Base-by-base conservation (phyloP, 1,140 invertebrate genomes). In the Acromyrmex heyeri region DNA sequence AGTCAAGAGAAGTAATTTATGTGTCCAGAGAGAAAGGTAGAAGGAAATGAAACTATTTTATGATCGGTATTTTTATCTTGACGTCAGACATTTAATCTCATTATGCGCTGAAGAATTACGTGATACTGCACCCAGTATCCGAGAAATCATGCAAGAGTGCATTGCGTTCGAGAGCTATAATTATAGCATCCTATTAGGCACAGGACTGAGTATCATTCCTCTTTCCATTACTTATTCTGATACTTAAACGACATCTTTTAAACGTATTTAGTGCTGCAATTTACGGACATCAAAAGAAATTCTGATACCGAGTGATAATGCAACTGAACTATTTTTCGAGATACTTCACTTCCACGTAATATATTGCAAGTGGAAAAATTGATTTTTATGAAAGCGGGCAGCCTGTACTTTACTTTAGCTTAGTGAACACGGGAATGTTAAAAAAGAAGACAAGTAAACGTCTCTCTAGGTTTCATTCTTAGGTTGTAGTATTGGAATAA, bases 391-490 rank as follows among this genome's bases (percentile, higher is more conserved):
- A 81, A 24, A 57, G 48, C 77, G 21, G 30, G 3, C n/a, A 48
- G 57, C 57, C 21, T 72, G 27, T 83, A 83, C 27, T 83, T 73
- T 5, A 83, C 48, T 73, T 82, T 75, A 62, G 38, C 34, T 62
- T 24, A 50, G 48, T 10, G 57, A 61, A 38, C 21, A 57, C 18
- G 7, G 6, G 21, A n/a, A 44, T 12, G 16, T 69, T 18, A 38
- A 53, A 59, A 53, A 38, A 44, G 30, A 44, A 27, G 27, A 18
- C 21, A 18, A 75, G 21, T n/a, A 16, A 61, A 62, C 14, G 8
- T 83, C 27, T 61, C 38, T 48, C n/a, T 62, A n/a, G n/a, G 14
- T 83, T 61, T 27, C 70, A 61, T 34, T 73, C 24, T 75, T 44
- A 48, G 78, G 30, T 69, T 3, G 82, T 27, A 34, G 30, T 12